phyloP scores from a whole-genome alignment of 2,888 invertebrate species.

The Polymixis flavicincta region DNA sequence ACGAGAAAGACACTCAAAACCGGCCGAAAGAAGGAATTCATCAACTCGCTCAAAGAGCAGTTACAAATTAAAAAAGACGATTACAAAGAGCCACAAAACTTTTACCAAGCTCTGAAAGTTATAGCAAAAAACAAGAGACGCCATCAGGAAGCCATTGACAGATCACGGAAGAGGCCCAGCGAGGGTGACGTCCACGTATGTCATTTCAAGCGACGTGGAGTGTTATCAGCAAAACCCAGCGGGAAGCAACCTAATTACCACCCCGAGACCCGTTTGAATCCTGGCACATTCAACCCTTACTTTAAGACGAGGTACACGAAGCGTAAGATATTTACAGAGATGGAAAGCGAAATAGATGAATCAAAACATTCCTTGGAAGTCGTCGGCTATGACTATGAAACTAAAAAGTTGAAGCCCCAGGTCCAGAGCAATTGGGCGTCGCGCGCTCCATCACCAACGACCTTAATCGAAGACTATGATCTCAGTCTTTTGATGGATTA shows the following conservation, averaged over 20 bases:
- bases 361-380: slow-evolving; percentile 76
- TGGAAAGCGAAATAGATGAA: slow-evolving; percentile 9
- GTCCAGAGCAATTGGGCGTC: not conserved
- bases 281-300: not conserved
- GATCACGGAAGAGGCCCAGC: slow-evolving; percentile 7
- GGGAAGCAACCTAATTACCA: slow-evolving; percentile 24
- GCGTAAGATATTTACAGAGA: not conserved
- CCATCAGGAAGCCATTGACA: slow-evolving; percentile 52
- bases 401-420: not conserved
- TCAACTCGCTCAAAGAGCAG: slow-evolving; percentile 77
- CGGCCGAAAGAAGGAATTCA: slow-evolving; percentile 69
- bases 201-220: slow-evolving; percentile 68
- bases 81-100: slow-evolving; percentile 75
- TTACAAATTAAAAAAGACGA: slow-evolving; percentile 65
- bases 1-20: slow-evolving; percentile 52
- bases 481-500: not conserved
- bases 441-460: slow-evolving; percentile 45
- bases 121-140: slow-evolving; percentile 76
- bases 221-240: slow-evolving; percentile 65
- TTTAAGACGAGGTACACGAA: not conserved
- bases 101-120: slow-evolving; percentile 78
- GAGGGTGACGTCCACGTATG: slow-evolving; percentile 63
- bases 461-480: slow-evolving; percentile 27
- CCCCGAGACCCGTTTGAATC: not conserved
- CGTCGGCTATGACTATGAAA: slow-evolving; percentile 68